Evolutionary conservation across 2,113 vertebrate genomes (phyloP).

Genomic region (Apaloderma vittatum): DNA sequence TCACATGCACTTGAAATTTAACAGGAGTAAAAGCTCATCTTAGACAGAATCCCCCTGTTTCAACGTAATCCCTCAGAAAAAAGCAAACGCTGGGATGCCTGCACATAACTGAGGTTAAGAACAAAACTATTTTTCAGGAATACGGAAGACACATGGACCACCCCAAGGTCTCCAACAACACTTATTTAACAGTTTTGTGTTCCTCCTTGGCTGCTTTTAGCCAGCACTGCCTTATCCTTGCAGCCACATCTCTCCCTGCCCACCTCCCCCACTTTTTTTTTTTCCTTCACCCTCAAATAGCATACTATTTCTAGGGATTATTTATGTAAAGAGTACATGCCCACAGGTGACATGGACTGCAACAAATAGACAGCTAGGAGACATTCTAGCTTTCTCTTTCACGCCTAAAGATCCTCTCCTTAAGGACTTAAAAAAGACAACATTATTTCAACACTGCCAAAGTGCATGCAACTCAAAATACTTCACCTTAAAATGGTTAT

Average conservation of each 20-base stretch:
- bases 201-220: neutral
- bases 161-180: neutral
- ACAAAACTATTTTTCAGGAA: neutral
- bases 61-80: neutral
- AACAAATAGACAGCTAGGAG: neutral
- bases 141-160: neutral
- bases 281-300: neutral
- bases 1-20: neutral
- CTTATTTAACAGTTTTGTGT: neutral
- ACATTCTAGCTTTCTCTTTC: neutral
- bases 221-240: neutral
- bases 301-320: neutral
- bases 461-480: neutral
- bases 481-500: neutral
- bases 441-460: neutral
- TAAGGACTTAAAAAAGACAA: neutral
- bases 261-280: accelerated
- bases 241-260: neutral
- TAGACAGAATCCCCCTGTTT: neutral
- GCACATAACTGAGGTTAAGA: neutral
- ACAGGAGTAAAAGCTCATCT: neutral
- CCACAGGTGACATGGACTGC: neutral
- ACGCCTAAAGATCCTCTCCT: neutral
- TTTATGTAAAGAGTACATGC: neutral
- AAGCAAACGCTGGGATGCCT: neutral